phyloP scores from a whole-genome alignment of 2,113 vertebrate genomes.

The Apodemus speciosus region DNA sequence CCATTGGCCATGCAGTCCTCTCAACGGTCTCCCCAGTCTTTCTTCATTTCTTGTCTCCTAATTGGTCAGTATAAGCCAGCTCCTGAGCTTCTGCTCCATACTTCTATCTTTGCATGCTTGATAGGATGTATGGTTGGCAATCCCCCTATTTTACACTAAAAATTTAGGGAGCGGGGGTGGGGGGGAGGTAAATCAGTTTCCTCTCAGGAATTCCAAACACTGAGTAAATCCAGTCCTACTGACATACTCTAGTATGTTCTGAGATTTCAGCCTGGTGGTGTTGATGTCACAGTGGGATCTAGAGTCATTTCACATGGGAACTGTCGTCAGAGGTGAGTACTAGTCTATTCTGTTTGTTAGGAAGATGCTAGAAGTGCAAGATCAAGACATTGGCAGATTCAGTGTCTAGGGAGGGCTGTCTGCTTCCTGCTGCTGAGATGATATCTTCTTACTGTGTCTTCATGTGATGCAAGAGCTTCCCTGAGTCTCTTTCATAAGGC shows the following conservation, averaged over 20 bases:
- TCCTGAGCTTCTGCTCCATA: neutral
- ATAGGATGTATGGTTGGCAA: neutral
- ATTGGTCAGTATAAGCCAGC: neutral
- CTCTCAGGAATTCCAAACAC: neutral
- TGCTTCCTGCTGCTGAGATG: neutral
- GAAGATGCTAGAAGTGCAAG: no score
- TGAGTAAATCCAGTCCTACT: neutral
- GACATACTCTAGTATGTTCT: neutral
- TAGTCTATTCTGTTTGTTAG: no score
- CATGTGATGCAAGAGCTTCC: neutral
- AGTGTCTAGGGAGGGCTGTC: no score
- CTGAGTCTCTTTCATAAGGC: neutral
- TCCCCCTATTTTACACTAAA: neutral
- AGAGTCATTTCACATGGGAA: neutral
- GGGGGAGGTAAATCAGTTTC: neutral
- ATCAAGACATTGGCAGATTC: neutral
- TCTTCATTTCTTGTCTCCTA: neutral
- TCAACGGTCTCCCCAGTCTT: neutral
- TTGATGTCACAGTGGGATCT: neutral
- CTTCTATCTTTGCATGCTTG: neutral
- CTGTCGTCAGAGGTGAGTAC: neutral
- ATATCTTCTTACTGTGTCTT: neutral
- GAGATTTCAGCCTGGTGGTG: neutral
- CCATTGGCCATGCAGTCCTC: neutral
- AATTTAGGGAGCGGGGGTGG: neutral